Evolutionary conservation across 2,113 vertebrate species (phyloP), one percentile per base, ranked within the genome.

Genomic region (Chaetodon auriga): DNA sequence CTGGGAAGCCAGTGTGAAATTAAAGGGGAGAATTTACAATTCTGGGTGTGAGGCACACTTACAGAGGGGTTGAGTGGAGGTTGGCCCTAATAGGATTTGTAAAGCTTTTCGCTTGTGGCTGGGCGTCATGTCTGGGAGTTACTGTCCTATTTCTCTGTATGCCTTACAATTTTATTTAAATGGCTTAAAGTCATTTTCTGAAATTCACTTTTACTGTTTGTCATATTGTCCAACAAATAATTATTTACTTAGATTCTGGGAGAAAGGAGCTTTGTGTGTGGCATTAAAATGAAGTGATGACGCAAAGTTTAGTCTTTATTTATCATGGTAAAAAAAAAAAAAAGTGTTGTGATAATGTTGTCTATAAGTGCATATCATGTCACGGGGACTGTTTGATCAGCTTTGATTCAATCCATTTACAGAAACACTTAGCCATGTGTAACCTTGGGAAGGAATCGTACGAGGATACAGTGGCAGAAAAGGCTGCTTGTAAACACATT

Each of bases 1-100:
- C 25, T 8, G 74, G 86, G 92, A 92, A 92, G 86, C 83, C 81
- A 84, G 90, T 92, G 92, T 95, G 92, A 95, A 94, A 95, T 94
- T 90, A 93, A 93, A 91, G 75, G 62, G 81, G 69, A 70, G 64
- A 88, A 92, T 93, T 92, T 93, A 94, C 89, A 92, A 85, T 89
- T 76, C 62, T 84, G 89, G 81, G 58, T 83, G 78, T 75, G 85
- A 61, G 84, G 77, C 82, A 81, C 76, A 55, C 75, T 78, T 85
- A 70, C 80, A 80, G 60, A 78, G 55, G 76, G 54, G 41, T 60
- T 53, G 57, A 62, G 75, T 65, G 65, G 68, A 38, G 12, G 81
- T 73, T 85, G 85, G 66, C 5, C 46, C 82, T 92, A 89, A 94
- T 70, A 86, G 80, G 90, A 94, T 93, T 92, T 92, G 79, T 80